Base-by-base conservation (phyloP, 2,113 vertebrate genomes). In the Paratilapia polleni region DNA sequence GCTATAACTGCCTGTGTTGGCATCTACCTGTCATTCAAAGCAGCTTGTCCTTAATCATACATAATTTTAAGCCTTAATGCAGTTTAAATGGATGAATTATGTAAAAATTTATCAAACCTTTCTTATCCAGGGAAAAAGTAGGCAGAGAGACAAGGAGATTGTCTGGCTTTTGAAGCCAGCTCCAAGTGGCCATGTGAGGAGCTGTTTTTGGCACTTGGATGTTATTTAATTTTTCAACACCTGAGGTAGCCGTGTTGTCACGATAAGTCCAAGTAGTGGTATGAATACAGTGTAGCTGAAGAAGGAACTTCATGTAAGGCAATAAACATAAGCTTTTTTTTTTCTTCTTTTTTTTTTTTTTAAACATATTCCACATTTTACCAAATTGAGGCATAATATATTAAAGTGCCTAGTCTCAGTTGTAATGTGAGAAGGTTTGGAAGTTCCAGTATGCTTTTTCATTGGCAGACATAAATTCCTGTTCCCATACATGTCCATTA, bases 381-480 rank as follows among this genome's bases (percentile, higher is more conserved):
- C 22, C 64, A 68, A 43, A 68, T 28, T 68, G 38, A 64, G 36
- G 15, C 41, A 70, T 49, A 49, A 70, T 11, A 20, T 22, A 47
- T 70, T 70, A 28, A 70, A 28, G 64, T 70, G 26, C 24, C 41
- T 15, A 49, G 1, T 70, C 64, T 0, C 64, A 49, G 22, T 49
- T 49, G 47, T 68, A 19, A 70, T 70, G 64, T 70, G 22, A 70
- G 19, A 70, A 70, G 41, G 24, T 70, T 70, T 70, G 19, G n/a
- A n/a, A n/a, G n/a, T n/a, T n/a, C 3, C 64, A 70, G 41, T 24
- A 24, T 0, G 22, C 41, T 70, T 49, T 24, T 12, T 49, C 26
- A 70, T 70, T 22, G 9, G 41, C 41, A 49, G 41, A 41, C 9
- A 49, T 19, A 0, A 28, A 47, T 26, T 68, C 22, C 8, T 68